Evolutionary conservation across 2,797 vertebrate genomes (phyloP), one percentile per base, ranked within the genome.

Genomic region (Oreochromis grahami): DNA sequence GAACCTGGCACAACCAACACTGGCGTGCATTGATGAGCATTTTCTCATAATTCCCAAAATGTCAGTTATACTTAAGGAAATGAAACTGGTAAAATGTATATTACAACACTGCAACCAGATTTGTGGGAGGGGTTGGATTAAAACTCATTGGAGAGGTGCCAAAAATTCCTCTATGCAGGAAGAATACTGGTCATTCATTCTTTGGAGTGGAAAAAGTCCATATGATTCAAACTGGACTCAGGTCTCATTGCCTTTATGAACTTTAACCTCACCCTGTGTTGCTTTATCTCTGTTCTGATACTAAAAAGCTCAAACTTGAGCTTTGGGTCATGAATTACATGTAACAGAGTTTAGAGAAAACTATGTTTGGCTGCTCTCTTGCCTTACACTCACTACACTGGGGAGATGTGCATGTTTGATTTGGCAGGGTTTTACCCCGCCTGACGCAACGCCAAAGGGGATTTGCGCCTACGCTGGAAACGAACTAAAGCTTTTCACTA

Each of bases 21-120:
- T 55, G 24, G 0, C 2, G 7, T 0, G 53, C 13, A 15, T 56
- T 0, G 29, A 34, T 60, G 29, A 60, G 29, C 17, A 8, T 36
- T 63, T 36, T 36, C 32, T 60, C 2, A 3, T 63, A 10, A 38
- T 21, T 36, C 10, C 4, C 17, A 17, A 36, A 63, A 36, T 36
- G 32, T 63, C 60, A 26, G 21, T 45, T 70, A 11, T 9, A 43
- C 21, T 70, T 2, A 6, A 70, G 24, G 21, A 70, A 45, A 15
- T 26, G 3, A 70, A 45, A 29, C 8, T 1, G 8, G 56, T 58
- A 34, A 58, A 7, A 26, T 15, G 1, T 1, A 10, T 9, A 68
- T 41, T 68, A 8, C n/a, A 41, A 68, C 63, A 41, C 58, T 1
- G 17, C 3, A 36, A 36, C 15, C 32, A 12, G 63, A 24, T 68